Evolutionary conservation across 2,113 vertebrate species (phyloP).

Genomic region (Indicator maculatus): DNA sequence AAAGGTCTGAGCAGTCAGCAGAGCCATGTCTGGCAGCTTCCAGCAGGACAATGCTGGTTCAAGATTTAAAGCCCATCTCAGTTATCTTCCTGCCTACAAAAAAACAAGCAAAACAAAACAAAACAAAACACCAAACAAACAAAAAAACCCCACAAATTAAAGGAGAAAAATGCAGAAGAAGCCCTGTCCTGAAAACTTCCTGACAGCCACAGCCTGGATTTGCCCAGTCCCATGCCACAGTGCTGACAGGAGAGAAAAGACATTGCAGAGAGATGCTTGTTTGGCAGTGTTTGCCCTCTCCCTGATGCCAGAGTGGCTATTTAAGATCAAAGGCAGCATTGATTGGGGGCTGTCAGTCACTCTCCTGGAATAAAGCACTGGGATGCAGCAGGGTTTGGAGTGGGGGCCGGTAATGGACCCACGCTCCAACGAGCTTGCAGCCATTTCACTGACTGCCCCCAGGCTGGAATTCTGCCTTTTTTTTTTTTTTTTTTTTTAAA

Average conservation of each 20-base stretch:
- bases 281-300: neutral
- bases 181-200: neutral
- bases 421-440: constrained; percentile 28
- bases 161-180: neutral
- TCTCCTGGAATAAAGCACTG: neutral
- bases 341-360: constrained; percentile 26
- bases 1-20: neutral
- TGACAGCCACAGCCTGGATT: neutral
- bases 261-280: accelerated
- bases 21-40: neutral
- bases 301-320: neutral
- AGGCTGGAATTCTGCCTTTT: neutral
- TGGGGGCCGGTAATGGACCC: neutral
- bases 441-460: neutral
- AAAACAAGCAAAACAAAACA: too few species aligned
- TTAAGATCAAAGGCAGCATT: constrained; percentile 19
- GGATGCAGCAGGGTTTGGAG: neutral
- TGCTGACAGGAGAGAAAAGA: neutral
- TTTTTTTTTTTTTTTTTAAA: neutral
- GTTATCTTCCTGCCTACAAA: neutral
- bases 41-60: neutral
- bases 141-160: neutral
- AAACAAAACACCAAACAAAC: too few species aligned
- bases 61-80: neutral
- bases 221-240: accelerated